Evolutionary conservation across 1,140 invertebrate genomes (phyloP), one percentile per base, ranked within the genome.

Genomic region (Temnothorax nylanderi): DNA sequence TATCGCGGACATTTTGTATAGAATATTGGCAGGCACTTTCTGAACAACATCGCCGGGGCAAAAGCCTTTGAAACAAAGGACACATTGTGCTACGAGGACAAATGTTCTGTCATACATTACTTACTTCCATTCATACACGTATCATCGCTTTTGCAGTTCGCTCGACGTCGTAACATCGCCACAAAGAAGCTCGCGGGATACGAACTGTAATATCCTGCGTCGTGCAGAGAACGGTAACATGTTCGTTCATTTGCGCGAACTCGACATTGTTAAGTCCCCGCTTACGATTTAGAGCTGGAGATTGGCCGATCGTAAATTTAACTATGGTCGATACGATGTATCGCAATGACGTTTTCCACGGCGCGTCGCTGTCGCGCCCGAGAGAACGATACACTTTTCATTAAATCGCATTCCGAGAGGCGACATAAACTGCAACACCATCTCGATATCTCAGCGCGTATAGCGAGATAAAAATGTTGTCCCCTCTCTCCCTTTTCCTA

Each of bases 71-170:
- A 26, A 74, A 84, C 69, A 75, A 84, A 84, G 32, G 41, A 21
- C 10, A 37, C 32, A 75, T 84, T 84, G 80, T 49, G 32, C 47
- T 18, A 26, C 54, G 21, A 21, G 67, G 80, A 75, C 80, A 75
- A 84, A 84, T 84, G 54, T 82, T 37, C 80, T 18, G 26, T 84
- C 80, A 49, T 34, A 60, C 54, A 58, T 74, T 74, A 82, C 80
- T 82, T 82, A 74, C 80, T 74, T 58, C 37, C 26, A 74, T 82
- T 82, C 67, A 58, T 51, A 18, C 6, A 37, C 69, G 41, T 72
- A 72, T 72, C 49, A 72, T 82, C 67, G 67, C 54, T 82, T 58
- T 74, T 74, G 41, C 80, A 51, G 54, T 37, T 56, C 37, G 54
- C 65, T 5, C 67, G 10, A 44, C 26, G 78, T 18, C 80, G 37